Percentiles rank a stretch among this genome's conserved stretches.
Evolutionary conservation across 2,113 vertebrate genomes (phyloP).

Genomic region (Cathartes aura): DNA sequence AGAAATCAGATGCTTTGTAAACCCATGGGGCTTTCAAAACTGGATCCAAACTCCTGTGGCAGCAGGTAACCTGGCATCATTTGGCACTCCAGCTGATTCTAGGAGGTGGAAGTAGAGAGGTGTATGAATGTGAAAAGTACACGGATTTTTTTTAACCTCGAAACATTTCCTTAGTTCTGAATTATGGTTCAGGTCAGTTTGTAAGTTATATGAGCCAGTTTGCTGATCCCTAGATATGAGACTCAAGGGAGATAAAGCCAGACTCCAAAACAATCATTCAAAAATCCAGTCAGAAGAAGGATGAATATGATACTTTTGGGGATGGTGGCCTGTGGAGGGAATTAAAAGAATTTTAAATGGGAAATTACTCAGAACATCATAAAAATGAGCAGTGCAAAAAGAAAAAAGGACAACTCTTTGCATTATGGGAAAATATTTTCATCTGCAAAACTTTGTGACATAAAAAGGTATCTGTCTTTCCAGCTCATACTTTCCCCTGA

Average conservation of each 20-base stretch:
- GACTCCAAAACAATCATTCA: slow-evolving; percentile 64
- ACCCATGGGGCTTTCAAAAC: not conserved
- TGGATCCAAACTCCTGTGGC: not conserved
- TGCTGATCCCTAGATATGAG: slow-evolving; percentile 59
- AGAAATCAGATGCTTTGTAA: not conserved
- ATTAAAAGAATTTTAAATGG: slow-evolving; percentile 46
- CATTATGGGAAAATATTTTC: not conserved
- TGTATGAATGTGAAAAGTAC: slow-evolving; percentile 8
- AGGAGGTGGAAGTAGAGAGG: not conserved
- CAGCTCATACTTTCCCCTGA: not conserved
- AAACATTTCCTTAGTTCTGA: slow-evolving; percentile 43
- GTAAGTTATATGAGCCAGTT: slow-evolving; percentile 54
- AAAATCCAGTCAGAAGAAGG: slow-evolving; percentile 52
- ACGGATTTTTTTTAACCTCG: not conserved
- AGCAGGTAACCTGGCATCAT: not conserved
- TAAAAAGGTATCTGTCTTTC: not conserved
- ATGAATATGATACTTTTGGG: slow-evolving; percentile 61
- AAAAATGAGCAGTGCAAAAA: not conserved
- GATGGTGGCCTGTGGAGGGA: slow-evolving; percentile 40
- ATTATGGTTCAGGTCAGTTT: slow-evolving; percentile 47
- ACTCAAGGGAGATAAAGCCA: slow-evolving; percentile 53
- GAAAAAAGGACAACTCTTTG: not conserved
- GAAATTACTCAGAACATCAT: slow-evolving; percentile 48
- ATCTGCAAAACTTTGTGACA: not conserved
- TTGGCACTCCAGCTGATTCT: not conserved